Evolutionary conservation across 2,113 vertebrate species (phyloP), one percentile per base, ranked within the genome.

Genomic region (Gopherus evgoodei): DNA sequence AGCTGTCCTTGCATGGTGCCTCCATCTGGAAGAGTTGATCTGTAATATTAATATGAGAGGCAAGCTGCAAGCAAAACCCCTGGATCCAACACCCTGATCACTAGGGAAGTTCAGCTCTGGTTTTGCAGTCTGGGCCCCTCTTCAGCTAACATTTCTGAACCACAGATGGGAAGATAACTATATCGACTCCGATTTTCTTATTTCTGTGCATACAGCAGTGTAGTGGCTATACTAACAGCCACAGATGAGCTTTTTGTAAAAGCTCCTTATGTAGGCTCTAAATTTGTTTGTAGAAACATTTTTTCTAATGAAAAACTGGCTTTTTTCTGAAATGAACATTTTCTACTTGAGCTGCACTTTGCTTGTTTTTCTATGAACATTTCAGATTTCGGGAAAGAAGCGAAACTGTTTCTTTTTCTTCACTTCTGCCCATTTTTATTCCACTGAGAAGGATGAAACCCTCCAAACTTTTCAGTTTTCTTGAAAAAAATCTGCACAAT

Each of bases 1-100:
- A 42, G 83, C 78, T n/a, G 11, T 3, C 27, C 0, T 59, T 50
- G 2, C 85, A 89, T 44, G 79, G 11, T 10, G 75, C 52, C 11
- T 31, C 83, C 76, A 5, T 85, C 69, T 81, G 91, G 89, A 54
- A 87, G 94, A 97, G 81, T 76, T 91, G 81, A 85, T 85, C 62
- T n/a, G 76, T 44, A 57, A 92, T 92, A 85, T 52, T 27, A 69
- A 87, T n/a, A 86, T 11, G 56, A 25, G 89, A 49, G 78, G 57
- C 54, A 91, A 87, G 76, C 93, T 92, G 93, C 91, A 89, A 95
- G 92, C 4, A 29, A 87, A 87, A 92, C 96, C 91, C 92, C 85
- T 0, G 0, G 11, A 31, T 47, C 81, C 35, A 79, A 72, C 93
- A 84, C 69, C 62, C n/a, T 90, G 84, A 91, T 88, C 83, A 89